A percentile compares a stretch with the other conserved stretches of the same genome.
These are phyloP conservation scores for Percopsis omiscomaycus DNA, from an alignment of 2,797 vertebrate species.

Conservation along the genomic window DNA sequence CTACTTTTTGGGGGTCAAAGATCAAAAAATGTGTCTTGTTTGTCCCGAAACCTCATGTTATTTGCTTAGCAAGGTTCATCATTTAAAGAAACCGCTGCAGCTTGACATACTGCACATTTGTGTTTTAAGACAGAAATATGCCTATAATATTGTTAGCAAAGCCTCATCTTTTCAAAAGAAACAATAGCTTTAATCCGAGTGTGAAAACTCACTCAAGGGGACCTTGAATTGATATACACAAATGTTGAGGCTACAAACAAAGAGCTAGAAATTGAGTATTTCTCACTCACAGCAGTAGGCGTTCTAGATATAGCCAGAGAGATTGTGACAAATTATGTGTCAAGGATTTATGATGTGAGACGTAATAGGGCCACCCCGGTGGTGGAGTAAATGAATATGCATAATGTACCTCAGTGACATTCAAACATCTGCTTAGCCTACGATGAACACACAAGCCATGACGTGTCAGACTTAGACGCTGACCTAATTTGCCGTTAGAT, in stretches of 20 bases:
- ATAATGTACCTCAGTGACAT: constrained; percentile 64
- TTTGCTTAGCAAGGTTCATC: too few species aligned
- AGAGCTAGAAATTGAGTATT: constrained; percentile 48
- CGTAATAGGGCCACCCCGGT: constrained; percentile 76
- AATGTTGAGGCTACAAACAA: constrained; percentile 36
- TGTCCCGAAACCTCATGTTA: too few species aligned
- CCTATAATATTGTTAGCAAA: constrained; percentile 40
- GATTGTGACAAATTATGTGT: constrained; percentile 76
- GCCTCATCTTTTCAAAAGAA: too few species aligned
- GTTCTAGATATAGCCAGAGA: constrained; percentile 56
- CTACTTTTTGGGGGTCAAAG: too few species aligned
- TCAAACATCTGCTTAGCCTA: constrained; percentile 68
- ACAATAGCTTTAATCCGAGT: too few species aligned
- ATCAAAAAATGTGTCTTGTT: too few species aligned
- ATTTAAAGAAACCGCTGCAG: too few species aligned
- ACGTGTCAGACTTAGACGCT: constrained; percentile 48
- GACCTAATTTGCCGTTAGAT: constrained; percentile 41
- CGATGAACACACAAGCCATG: constrained; percentile 48
- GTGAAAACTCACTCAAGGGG: too few species aligned
- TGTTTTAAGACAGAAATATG: neutral
- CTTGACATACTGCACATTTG: too few species aligned
- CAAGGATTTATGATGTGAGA: constrained; percentile 75
- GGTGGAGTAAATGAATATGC: constrained; percentile 72
- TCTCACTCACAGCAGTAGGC: constrained; percentile 40
- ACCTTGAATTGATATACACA: too few species aligned